These are phyloP conservation scores for Zophobas atratus DNA, from an alignment of 1,140 invertebrate genomes.

Conservation along the genomic window DNA sequence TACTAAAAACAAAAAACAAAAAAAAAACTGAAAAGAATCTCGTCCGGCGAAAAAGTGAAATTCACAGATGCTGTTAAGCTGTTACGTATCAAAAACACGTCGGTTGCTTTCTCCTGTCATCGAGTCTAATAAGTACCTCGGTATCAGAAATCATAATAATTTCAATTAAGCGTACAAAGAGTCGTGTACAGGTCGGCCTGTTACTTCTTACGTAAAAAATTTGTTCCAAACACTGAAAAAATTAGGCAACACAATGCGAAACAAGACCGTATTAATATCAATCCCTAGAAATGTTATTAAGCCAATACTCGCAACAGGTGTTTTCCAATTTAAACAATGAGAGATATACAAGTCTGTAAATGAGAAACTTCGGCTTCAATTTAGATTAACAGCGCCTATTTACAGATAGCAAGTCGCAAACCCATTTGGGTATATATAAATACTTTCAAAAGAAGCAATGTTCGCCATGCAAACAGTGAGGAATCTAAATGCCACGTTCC, in stretches of 20 bases:
- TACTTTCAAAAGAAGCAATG: constrained; percentile 33
- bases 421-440: constrained; percentile 32
- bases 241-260: constrained; percentile 16
- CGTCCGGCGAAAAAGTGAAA: too few species aligned
- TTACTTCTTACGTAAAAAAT: constrained; percentile 9
- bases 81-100: too few species aligned
- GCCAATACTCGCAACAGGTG: constrained; percentile 26
- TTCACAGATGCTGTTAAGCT: too few species aligned
- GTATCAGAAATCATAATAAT: constrained; percentile 9
- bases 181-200: not conserved
- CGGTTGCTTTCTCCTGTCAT: not conserved
- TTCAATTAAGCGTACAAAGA: constrained; percentile 13
- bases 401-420: constrained; percentile 35
- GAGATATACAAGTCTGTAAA: constrained; percentile 42
- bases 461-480: constrained; percentile 14
- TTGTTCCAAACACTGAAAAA: constrained; percentile 17
- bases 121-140: constrained; percentile 6
- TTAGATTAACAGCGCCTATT: constrained; percentile 38
- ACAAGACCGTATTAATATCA: constrained; percentile 30
- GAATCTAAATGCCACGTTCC: constrained; percentile 37
- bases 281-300: constrained; percentile 40
- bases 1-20: too few species aligned
- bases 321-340: constrained; percentile 31
- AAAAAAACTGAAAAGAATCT: too few species aligned
- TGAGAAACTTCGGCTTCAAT: constrained; percentile 40